A percentile compares a stretch with the other conserved stretches of the same genome.
Evolutionary conservation across 2,113 vertebrate species (phyloP).

Genomic region (Orientallactaga bullata): DNA sequence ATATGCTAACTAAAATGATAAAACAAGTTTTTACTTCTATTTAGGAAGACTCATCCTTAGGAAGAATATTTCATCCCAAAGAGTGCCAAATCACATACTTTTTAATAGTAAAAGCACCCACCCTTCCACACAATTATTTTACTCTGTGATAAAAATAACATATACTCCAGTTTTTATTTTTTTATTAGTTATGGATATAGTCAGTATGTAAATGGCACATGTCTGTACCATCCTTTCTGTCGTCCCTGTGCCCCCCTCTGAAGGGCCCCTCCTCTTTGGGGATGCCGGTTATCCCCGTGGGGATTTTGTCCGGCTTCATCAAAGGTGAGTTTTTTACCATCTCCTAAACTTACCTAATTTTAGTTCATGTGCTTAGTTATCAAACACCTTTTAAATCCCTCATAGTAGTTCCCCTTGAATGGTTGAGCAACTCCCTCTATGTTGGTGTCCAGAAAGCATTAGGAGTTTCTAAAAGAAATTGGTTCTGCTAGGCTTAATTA

Average conservation of each 20-base stretch:
- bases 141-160: not conserved
- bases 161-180: not conserved
- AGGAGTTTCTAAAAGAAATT: constrained; percentile 48
- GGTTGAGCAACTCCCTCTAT: not conserved
- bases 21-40: not conserved
- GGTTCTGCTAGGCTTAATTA: constrained; percentile 55
- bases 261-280: too few species aligned
- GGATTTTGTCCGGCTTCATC: constrained; percentile 68
- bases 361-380: constrained; percentile 64
- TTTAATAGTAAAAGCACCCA: not conserved
- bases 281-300: too few species aligned
- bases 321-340: constrained; percentile 24
- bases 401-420: constrained; percentile 50
- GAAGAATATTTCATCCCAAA: not conserved
- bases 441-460: not conserved
- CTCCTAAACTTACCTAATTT: constrained; percentile 59
- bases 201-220: too few species aligned
- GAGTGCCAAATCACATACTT: not conserved
- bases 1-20: not conserved
- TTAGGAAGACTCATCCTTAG: not conserved
- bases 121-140: not conserved
- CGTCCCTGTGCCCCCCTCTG: too few species aligned
- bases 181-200: too few species aligned
- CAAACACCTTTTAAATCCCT: not conserved
- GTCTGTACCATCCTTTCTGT: too few species aligned